Conservation (phyloP, 2,888 invertebrate genomes). For the Ectemnius continuus region DNA sequence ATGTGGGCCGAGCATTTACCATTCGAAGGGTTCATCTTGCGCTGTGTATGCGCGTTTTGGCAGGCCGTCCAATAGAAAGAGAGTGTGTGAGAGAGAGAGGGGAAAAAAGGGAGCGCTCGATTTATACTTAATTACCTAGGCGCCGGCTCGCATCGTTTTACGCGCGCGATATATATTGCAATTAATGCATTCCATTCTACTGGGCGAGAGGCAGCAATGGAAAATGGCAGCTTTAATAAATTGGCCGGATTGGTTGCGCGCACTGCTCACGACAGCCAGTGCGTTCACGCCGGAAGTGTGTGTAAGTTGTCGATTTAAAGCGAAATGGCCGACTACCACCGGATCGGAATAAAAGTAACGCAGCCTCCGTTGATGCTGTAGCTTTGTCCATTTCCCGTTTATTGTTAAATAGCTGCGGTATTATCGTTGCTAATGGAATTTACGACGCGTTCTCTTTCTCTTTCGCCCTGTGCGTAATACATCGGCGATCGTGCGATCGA, state of each 20-base stretch:
- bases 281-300: neutral
- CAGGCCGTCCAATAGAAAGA: no score
- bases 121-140: slow-evolving; percentile 6
- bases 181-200: slow-evolving; percentile 5
- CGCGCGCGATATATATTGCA: neutral
- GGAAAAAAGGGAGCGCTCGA: neutral
- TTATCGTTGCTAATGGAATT: slow-evolving; percentile 5
- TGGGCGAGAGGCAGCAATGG: neutral
- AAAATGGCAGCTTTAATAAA: slow-evolving; percentile 1
- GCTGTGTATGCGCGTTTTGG: no score
- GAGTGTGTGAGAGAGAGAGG: no score
- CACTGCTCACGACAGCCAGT: neutral
- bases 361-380: neutral
- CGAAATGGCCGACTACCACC: neutral
- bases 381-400: neutral
- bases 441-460: neutral
- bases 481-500: neutral
- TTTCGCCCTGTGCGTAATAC: no score
- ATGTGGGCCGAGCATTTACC: no score
- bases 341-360: neutral
- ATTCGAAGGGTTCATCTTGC: no score
- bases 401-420: neutral
- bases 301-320: neutral
- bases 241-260: neutral
- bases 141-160: neutral